Percentiles rank a stretch among this genome's conserved stretches.
Evolutionary conservation across 2,113 vertebrate genomes (phyloP).

Genomic region (Pristiophorus japonicus): DNA sequence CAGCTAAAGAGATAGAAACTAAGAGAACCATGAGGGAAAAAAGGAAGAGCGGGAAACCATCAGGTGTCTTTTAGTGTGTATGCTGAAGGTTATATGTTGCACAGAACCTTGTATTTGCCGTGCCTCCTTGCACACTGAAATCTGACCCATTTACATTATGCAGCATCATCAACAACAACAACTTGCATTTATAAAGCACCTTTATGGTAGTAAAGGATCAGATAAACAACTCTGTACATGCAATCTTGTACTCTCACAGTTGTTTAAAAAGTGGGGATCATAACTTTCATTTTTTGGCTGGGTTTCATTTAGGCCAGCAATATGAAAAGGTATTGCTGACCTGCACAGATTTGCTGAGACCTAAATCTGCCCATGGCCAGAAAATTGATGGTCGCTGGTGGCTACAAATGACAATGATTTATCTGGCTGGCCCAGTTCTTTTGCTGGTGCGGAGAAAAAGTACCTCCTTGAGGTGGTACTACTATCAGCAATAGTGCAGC

Average conservation of each 20-base stretch:
- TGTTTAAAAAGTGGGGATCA: not conserved
- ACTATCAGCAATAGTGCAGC: too few species aligned
- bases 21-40: not conserved
- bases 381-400: not conserved
- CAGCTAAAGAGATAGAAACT: not conserved
- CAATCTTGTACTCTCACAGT: not conserved
- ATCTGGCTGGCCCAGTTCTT: not conserved
- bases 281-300: not conserved
- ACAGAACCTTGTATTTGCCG: not conserved
- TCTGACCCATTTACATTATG: not conserved
- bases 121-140: not conserved
- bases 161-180: not conserved
- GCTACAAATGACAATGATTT: not conserved
- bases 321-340: not conserved
- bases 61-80: not conserved
- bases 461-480: not conserved
- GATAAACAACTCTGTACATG: not conserved
- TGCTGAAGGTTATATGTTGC: not conserved
- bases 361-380: not conserved
- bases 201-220: not conserved
- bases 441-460: not conserved
- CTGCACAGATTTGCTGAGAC: not conserved
- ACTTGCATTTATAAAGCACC: not conserved
- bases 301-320: not conserved
- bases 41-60: not conserved